These are phyloP conservation scores for Paramormyrops hopkinsi DNA, from an alignment of 2,797 vertebrate genomes.

Conservation along the genomic window DNA sequence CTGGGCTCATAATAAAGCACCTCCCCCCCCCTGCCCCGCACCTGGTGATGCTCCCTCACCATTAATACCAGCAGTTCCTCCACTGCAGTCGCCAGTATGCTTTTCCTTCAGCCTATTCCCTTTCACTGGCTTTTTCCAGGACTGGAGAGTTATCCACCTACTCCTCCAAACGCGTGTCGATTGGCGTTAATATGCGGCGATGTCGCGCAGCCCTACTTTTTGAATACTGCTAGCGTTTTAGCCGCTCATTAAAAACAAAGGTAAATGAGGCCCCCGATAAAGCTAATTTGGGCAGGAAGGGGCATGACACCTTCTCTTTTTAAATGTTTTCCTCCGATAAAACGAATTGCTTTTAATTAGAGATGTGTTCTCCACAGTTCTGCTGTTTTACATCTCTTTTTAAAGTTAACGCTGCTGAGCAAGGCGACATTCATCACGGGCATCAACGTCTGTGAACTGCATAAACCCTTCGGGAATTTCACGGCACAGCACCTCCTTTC, in stretches of 20 bases:
- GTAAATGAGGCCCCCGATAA: neutral
- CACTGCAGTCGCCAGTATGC: neutral
- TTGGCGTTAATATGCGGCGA: neutral
- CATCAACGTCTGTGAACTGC: slow-evolving; percentile 38
- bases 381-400: slow-evolving; percentile 38
- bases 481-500: slow-evolving; percentile 22
- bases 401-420: slow-evolving; percentile 54
- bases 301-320: slow-evolving; percentile 38
- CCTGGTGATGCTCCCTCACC: neutral
- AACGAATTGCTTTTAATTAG: slow-evolving; percentile 41
- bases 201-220: neutral
- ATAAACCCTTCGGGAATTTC: slow-evolving; percentile 52
- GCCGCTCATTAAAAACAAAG: slow-evolving; percentile 25
- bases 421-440: slow-evolving; percentile 49
- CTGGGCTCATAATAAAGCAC: neutral
- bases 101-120: neutral
- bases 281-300: slow-evolving; percentile 23
- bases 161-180: neutral
- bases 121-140: neutral
- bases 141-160: neutral
- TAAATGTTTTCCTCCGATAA: slow-evolving; percentile 25
- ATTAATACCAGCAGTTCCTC: neutral
- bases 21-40: neutral
- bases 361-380: slow-evolving; percentile 36
- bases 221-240: slow-evolving; percentile 20